Evolutionary conservation across 2,797 vertebrate genomes (phyloP).

Genomic region (Mus caroli): DNA sequence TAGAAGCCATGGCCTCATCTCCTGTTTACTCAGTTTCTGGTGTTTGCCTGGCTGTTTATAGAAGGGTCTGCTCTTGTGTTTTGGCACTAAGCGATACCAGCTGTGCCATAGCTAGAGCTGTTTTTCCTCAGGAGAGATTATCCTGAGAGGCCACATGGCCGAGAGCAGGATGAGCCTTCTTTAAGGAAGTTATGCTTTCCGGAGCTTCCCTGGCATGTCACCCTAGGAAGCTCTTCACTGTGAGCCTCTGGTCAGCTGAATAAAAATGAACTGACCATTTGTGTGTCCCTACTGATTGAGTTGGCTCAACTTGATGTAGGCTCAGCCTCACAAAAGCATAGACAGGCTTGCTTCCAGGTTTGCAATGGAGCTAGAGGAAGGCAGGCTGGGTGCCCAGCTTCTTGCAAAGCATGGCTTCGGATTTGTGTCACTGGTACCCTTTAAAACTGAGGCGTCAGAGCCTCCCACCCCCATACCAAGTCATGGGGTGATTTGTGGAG

Average conservation of each 20-base stretch:
- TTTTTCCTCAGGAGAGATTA: neutral
- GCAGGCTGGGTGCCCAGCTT: conserved; percentile 72
- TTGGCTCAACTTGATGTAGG: conserved; percentile 71
- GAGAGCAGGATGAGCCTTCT: conserved; percentile 36
- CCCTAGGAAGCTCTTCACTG: conserved; percentile 51
- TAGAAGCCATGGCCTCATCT: neutral
- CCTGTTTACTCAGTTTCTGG: neutral
- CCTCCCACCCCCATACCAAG: conserved; percentile 7
- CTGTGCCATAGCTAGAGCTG: neutral
- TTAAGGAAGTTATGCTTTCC: conserved; percentile 66
- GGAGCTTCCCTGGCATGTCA: conserved; percentile 60
- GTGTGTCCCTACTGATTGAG: conserved; percentile 72
- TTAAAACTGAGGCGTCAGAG: conserved; percentile 65
- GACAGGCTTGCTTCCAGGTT: conserved; percentile 79
- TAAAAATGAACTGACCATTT: conserved; percentile 82
- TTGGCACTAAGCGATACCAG: neutral
- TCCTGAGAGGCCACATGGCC: neutral
- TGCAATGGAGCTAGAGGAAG: conserved; percentile 73
- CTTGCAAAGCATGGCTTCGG: conserved; percentile 71
- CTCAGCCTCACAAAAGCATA: conserved; percentile 76
- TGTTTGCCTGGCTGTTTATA: neutral
- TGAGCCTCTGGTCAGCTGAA: conserved; percentile 70
- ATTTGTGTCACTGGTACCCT: conserved; percentile 72
- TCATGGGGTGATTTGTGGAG: conserved; percentile 41
- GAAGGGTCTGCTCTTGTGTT: conserved; percentile 9